Evolutionary conservation across 2,797 vertebrate species (phyloP).

Genomic region (Austrolebias charrua): DNA sequence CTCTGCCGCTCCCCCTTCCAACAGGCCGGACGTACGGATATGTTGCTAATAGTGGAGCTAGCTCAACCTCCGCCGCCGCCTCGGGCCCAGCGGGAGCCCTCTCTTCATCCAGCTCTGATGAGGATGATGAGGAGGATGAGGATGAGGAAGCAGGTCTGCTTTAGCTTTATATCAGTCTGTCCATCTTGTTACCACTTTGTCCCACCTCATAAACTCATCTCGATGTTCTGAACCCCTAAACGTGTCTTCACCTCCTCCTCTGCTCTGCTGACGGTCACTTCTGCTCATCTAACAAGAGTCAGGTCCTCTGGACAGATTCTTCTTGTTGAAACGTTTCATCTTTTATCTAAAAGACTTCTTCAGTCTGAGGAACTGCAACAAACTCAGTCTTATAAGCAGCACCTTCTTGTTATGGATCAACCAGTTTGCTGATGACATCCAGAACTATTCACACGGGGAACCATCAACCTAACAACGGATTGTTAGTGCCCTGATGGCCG

Average conservation of each 20-base stretch:
- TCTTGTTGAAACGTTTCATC: background rate
- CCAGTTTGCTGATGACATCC: too few relatives aligned
- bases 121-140: constrained; percentile 87
- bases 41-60: constrained; percentile 94
- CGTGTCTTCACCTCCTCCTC: background rate
- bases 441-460: too few relatives aligned
- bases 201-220: constrained; percentile 32
- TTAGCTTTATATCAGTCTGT: constrained; percentile 83
- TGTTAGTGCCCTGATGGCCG: too few relatives aligned
- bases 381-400: too few relatives aligned
- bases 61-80: constrained; percentile 88
- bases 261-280: background rate
- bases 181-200: constrained; percentile 46
- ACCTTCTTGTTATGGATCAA: too few relatives aligned
- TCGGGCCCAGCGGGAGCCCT: constrained; percentile 85
- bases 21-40: constrained; percentile 96
- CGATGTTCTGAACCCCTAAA: constrained; percentile 11
- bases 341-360: background rate
- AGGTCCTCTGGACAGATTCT: too few relatives aligned
- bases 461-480: too few relatives aligned
- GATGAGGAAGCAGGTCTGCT: constrained; percentile 99
- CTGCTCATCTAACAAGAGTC: background rate
- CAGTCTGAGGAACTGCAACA: too few relatives aligned
- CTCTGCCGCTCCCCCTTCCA: constrained; percentile 69
- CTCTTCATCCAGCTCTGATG: constrained; percentile 98